Conservation (phyloP, 2,888 invertebrate species). For the Parnassius smintheus region DNA sequence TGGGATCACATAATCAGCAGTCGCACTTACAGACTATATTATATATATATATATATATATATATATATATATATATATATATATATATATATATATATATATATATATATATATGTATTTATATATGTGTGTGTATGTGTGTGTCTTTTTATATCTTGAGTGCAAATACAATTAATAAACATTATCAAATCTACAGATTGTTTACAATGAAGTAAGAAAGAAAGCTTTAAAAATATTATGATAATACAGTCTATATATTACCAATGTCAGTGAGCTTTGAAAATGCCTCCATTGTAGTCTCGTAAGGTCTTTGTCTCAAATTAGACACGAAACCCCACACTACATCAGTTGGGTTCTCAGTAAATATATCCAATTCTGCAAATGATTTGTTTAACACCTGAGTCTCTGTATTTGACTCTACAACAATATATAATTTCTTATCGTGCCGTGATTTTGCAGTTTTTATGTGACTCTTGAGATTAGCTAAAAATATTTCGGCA, state of each 20-base stretch:
- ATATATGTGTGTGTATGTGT: too few relatives aligned
- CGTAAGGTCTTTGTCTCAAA: conserved; percentile 85
- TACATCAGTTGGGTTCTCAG: conserved; percentile 84
- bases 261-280: conserved; percentile 91
- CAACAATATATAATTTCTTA: conserved; percentile 82
- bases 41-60: too few relatives aligned
- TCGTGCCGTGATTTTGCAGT: conserved; percentile 87
- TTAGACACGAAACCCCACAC: conserved; percentile 82
- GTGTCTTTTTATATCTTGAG: conserved; percentile 12
- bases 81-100: too few relatives aligned
- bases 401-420: conserved; percentile 83
- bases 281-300: conserved; percentile 91
- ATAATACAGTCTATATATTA: conserved; percentile 45
- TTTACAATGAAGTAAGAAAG: too few relatives aligned
- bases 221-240: too few relatives aligned
- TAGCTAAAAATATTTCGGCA: conserved; percentile 87
- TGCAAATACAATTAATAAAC: conserved; percentile 18
- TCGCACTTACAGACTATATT: too few relatives aligned
- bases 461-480: conserved; percentile 83
- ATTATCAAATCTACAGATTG: neutral
- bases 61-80: too few relatives aligned
- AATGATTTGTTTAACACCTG: conserved; percentile 90
- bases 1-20: too few relatives aligned
- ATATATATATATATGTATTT: too few relatives aligned
- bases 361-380: conserved; percentile 91